phyloP scores from a whole-genome alignment of 2,797 vertebrate species.

The Microctenopoma lineatum region DNA sequence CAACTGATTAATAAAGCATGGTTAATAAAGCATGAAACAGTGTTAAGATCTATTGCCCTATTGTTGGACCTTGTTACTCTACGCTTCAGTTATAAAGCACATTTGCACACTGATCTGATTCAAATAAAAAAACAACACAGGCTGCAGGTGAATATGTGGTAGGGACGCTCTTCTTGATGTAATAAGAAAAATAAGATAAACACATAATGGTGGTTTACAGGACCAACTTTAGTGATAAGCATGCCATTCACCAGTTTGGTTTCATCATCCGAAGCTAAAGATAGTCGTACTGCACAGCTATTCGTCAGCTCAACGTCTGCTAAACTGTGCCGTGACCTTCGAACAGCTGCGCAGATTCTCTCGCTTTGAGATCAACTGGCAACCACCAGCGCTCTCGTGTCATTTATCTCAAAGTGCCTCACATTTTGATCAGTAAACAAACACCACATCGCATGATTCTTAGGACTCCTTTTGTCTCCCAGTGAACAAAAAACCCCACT shows the following conservation, averaged over 20 bases:
- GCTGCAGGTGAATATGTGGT: neutral
- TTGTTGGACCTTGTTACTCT: slow-evolving; percentile 18
- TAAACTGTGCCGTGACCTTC: neutral
- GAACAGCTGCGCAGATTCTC: neutral
- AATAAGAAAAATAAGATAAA: neutral
- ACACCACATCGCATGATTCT: neutral
- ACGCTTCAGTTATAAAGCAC: slow-evolving; percentile 6
- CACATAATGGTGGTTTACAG: neutral
- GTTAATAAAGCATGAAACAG: slow-evolving; percentile 14
- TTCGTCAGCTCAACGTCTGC: neutral
- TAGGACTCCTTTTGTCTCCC: neutral
- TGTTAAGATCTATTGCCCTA: slow-evolving; percentile 6
- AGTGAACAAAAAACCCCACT: neutral
- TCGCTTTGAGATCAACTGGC: neutral
- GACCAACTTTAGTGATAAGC: neutral
- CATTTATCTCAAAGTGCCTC: neutral
- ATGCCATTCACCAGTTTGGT: neutral
- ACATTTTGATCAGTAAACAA: neutral
- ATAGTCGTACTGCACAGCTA: neutral
- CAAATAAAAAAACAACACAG: neutral
- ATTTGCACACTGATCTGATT: slow-evolving; percentile 13
- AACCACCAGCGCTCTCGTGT: neutral
- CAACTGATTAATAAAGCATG: slow-evolving; percentile 21
- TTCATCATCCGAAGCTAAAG: neutral
- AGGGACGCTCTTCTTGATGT: neutral